Percentiles rank a stretch among this genome's conserved stretches.
Conservation (phyloP, 2,113 vertebrate genomes). For the Sminthopsis crassicaudata region DNA sequence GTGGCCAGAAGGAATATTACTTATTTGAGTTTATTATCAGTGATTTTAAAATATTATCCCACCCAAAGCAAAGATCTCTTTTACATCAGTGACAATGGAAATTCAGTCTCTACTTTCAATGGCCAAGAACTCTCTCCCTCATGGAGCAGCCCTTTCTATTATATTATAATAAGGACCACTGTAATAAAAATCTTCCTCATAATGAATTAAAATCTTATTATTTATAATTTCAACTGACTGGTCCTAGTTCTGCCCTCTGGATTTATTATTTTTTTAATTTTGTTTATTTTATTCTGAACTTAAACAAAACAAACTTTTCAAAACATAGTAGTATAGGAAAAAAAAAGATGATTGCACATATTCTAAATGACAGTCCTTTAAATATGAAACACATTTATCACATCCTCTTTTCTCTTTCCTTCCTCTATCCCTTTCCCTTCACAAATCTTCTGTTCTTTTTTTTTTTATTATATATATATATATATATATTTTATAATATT, state of each 20-base stretch:
- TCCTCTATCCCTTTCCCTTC: not conserved
- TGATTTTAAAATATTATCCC: not conserved
- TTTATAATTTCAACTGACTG: not conserved
- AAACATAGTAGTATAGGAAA: not conserved
- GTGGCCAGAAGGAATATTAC: not conserved
- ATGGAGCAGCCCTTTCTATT: not conserved
- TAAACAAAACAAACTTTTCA: not conserved
- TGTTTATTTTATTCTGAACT: not conserved
- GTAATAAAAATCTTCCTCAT: too few relatives aligned
- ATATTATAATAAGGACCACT: not conserved
- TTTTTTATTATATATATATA: too few relatives aligned
- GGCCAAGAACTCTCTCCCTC: not conserved
- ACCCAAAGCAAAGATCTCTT: not conserved
- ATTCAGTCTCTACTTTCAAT: not conserved
- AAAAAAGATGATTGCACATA: not conserved
- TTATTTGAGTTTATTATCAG: not conserved
- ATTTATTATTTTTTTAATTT: not conserved
- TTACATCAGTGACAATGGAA: not conserved
- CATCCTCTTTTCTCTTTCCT: not conserved
- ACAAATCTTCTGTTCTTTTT: not conserved
- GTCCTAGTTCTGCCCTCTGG: not conserved
- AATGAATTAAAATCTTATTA: not conserved
- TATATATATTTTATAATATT: too few relatives aligned
- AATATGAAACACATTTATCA: not conserved
- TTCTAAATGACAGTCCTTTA: not conserved